phyloP scores from a whole-genome alignment of 1,140 invertebrate genomes.

The Drosophila kurseongensis region DNA sequence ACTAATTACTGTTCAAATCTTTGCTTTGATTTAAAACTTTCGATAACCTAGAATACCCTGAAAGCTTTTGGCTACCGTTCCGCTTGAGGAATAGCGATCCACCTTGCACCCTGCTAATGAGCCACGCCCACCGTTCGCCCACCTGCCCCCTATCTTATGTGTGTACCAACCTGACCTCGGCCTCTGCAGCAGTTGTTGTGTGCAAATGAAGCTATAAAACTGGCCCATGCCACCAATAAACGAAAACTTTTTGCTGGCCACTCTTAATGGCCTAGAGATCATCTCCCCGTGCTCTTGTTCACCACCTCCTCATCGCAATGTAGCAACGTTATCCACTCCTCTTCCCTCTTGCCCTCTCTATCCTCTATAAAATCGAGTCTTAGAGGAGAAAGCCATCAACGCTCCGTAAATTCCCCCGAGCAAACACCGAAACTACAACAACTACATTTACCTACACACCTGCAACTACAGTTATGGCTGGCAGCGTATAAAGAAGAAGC shows the following conservation, averaged over 20 bases:
- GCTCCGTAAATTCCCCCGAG: constrained; percentile 62
- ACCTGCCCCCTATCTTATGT: not conserved
- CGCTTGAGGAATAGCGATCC: constrained; percentile 17
- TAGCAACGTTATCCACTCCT: constrained; percentile 23
- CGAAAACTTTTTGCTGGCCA: constrained; percentile 61
- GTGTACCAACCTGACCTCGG: constrained; percentile 28
- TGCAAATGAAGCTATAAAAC: constrained; percentile 77
- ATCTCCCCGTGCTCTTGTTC: constrained; percentile 18
- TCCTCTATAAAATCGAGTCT: constrained; percentile 20
- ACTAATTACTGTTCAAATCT: too few relatives aligned
- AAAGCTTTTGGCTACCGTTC: constrained; percentile 19
- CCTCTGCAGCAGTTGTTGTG: constrained; percentile 35
- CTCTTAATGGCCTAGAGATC: constrained; percentile 66
- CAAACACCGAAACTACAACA: constrained; percentile 57
- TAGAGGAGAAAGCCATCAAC: constrained; percentile 75
- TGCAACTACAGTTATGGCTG: constrained; percentile 44
- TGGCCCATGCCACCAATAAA: constrained; percentile 65
- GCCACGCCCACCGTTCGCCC: constrained; percentile 22
- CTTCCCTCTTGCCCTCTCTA: not conserved
- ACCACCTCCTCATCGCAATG: not conserved
- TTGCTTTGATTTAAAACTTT: too few relatives aligned
- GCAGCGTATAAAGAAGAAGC: constrained; percentile 6
- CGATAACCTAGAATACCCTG: not conserved
- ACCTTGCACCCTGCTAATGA: constrained; percentile 14
- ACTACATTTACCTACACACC: constrained; percentile 43